A percentile compares a stretch with the other conserved stretches of the same genome.
phyloP scores from a whole-genome alignment of 1,140 invertebrate genomes.

The Dendrolimus kikuchii region DNA sequence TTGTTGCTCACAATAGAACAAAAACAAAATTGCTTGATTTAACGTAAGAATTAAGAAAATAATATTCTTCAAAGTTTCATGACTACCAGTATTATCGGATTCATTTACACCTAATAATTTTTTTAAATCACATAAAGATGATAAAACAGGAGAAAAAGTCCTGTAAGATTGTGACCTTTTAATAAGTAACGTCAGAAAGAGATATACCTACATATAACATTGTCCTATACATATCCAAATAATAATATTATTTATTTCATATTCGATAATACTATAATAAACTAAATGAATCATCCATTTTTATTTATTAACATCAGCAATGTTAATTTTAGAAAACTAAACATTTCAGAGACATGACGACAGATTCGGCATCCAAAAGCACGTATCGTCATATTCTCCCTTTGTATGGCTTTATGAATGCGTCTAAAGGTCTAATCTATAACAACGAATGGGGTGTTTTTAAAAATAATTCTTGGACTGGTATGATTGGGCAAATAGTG shows the following conservation, averaged over 20 bases:
- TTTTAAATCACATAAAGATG: no score
- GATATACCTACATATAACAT: no score
- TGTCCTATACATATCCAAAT: no score
- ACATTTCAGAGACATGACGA: constrained; percentile 60
- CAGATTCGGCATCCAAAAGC: constrained; percentile 75
- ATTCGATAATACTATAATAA: constrained; percentile 4
- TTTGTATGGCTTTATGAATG: constrained; percentile 73
- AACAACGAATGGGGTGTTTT: constrained; percentile 72
- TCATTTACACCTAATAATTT: no score
- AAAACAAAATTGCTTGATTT: constrained; percentile 22
- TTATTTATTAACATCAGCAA: not conserved
- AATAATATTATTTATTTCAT: not conserved
- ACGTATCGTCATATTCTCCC: constrained; percentile 69
- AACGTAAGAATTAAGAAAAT: constrained; percentile 8
- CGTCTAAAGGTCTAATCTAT: constrained; percentile 39
- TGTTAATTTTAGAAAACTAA: not conserved
- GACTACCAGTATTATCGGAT: no score
- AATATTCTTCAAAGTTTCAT: no score
- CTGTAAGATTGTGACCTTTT: no score
- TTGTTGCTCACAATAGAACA: constrained; percentile 25
- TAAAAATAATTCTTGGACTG: constrained; percentile 66
- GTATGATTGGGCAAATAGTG: constrained; percentile 74
- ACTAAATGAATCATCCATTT: not conserved
- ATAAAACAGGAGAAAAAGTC: no score
- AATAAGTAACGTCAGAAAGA: no score